These are phyloP conservation scores for Sphyrna mokarran DNA, from an alignment of 2,113 vertebrate species.

Conservation along the genomic window DNA sequence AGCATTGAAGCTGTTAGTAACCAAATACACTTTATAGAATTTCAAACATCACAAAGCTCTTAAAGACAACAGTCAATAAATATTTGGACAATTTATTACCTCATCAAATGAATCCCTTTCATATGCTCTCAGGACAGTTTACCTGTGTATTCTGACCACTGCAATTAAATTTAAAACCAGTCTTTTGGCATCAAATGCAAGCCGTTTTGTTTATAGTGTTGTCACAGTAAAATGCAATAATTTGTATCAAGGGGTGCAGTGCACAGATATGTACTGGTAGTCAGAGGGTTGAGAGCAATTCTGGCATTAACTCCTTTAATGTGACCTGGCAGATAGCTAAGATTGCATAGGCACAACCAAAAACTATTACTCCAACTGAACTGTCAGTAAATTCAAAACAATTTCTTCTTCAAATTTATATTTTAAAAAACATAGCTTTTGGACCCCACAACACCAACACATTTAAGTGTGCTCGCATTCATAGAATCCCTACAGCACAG, in stretches of 20 bases:
- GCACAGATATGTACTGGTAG: background rate
- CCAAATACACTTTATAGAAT: constrained; percentile 7
- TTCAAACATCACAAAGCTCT: background rate
- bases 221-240: background rate
- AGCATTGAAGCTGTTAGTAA: background rate
- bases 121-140: background rate
- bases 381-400: background rate
- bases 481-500: too few species aligned
- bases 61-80: background rate
- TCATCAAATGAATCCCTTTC: constrained; percentile 26
- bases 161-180: background rate
- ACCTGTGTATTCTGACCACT: too few species aligned
- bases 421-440: background rate
- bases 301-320: background rate
- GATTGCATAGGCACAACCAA: background rate
- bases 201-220: background rate
- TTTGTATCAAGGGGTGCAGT: background rate
- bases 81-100: background rate
- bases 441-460: background rate
- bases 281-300: background rate
- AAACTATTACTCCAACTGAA: background rate
- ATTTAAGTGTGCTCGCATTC: background rate
- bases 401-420: background rate
- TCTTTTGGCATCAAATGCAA: background rate
- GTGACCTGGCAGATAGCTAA: background rate